Percentiles rank a stretch among this genome's conserved stretches.
Evolutionary conservation across 2,113 vertebrate genomes (phyloP).

Genomic region (Oostethus manadensis): DNA sequence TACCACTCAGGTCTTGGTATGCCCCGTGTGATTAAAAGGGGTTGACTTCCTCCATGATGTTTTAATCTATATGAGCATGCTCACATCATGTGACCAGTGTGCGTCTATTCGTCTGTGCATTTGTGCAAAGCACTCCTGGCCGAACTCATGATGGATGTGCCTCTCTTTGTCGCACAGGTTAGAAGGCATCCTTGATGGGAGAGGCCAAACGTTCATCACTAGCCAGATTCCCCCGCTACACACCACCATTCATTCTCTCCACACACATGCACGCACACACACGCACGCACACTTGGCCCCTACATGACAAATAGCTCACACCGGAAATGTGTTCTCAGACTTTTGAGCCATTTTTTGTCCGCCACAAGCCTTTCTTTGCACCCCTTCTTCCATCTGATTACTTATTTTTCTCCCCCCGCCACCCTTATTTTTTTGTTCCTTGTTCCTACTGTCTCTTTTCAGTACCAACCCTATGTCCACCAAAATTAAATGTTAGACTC

Average conservation of each 20-base stretch:
- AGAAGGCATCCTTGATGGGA: slow-evolving; percentile 70
- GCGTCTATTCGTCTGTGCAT: slow-evolving; percentile 37
- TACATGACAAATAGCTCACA: slow-evolving; percentile 59
- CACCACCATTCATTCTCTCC: slow-evolving; percentile 31
- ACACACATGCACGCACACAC: not conserved
- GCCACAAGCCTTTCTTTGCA: slow-evolving; percentile 36
- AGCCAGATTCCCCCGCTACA: slow-evolving; percentile 31
- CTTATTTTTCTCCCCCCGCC: slow-evolving; percentile 35
- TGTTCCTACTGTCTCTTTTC: too few relatives aligned
- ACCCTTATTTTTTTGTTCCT: slow-evolving; percentile 21
- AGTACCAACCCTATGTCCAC: too few relatives aligned
- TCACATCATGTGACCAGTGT: slow-evolving; percentile 22
- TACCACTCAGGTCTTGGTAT: not conserved
- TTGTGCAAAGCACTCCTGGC: slow-evolving; percentile 35
- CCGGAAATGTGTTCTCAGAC: slow-evolving; percentile 37
- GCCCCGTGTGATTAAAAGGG: slow-evolving; percentile 12
- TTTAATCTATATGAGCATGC: slow-evolving; percentile 30
- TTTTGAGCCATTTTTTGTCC: slow-evolving; percentile 35
- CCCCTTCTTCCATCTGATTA: slow-evolving; percentile 43
- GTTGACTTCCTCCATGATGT: slow-evolving; percentile 15
- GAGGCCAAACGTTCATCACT: slow-evolving; percentile 63
- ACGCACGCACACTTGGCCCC: slow-evolving; percentile 24
- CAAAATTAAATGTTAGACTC: slow-evolving; percentile 10
- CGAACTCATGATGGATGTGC: slow-evolving; percentile 58
- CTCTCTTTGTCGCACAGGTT: slow-evolving; percentile 69